phyloP scores from a whole-genome alignment of 1,140 invertebrate species.

The Holotrichia oblita region DNA sequence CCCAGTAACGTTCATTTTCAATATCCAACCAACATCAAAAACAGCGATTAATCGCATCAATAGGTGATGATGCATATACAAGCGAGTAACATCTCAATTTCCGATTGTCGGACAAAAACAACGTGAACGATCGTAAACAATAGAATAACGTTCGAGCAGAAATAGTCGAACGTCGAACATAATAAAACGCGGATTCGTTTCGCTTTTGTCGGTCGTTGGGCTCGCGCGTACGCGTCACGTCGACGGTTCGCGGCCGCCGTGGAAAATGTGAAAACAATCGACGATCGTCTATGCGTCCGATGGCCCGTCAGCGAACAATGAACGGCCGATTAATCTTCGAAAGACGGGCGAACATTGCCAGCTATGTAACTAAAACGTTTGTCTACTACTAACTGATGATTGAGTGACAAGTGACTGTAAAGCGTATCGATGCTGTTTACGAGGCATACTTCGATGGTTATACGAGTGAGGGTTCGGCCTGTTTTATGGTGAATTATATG shows the following conservation, averaged over 20 bases:
- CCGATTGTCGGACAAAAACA: not conserved
- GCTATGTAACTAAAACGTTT: not conserved
- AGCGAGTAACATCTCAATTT: not conserved
- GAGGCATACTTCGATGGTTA: not conserved
- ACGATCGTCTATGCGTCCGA: conserved; percentile 19
- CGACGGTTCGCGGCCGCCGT: conserved; percentile 11
- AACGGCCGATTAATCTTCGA: conserved; percentile 14
- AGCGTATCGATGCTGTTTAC: not conserved
- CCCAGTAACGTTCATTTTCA: too few relatives aligned
- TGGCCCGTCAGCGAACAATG: conserved; percentile 10
- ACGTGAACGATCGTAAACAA: not conserved
- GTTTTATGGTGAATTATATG: not conserved
- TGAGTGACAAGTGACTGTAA: conserved; percentile 12
- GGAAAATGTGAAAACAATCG: conserved; percentile 28
- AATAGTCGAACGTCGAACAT: conserved; percentile 8
- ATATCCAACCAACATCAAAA: too few relatives aligned
- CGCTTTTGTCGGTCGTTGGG: conserved; percentile 15
- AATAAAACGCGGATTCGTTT: conserved; percentile 10
- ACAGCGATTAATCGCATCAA: too few relatives aligned
- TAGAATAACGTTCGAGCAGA: not conserved
- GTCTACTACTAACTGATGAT: not conserved
- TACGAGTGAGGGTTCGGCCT: not conserved
- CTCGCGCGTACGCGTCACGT: not conserved
- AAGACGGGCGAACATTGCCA: not conserved
- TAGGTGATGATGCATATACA: not conserved